Conservation (phyloP, 2,113 vertebrate species). For the Mus spicilegus region DNA sequence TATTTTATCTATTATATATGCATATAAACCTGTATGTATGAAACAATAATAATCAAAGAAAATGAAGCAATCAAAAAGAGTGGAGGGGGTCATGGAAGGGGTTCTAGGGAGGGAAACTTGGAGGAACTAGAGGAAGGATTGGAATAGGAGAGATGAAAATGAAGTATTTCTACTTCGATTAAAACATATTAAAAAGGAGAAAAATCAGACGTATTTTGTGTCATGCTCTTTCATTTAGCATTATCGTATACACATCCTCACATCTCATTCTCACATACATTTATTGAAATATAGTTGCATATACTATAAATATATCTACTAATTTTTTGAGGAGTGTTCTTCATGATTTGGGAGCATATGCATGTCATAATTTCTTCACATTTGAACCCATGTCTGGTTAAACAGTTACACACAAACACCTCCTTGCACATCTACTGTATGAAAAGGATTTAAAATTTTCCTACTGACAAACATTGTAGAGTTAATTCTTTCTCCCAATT, state of each 20-base stretch:
- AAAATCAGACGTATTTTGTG: not conserved
- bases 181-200: not conserved
- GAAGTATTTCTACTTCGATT: not conserved
- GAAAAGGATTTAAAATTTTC: not conserved
- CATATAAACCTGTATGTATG: not conserved
- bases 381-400: constrained; percentile 5
- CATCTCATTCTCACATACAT: constrained; percentile 1
- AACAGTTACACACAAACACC: constrained; percentile 14
- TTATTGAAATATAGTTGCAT: not conserved
- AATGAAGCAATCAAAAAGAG: not conserved
- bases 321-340: constrained; percentile 30
- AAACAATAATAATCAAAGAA: not conserved
- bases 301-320: constrained; percentile 3
- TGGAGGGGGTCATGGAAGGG: not conserved
- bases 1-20: not conserved
- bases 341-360: not conserved
- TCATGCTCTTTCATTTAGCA: not conserved
- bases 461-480: not conserved
- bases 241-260: constrained; percentile 4
- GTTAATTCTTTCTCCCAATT: not conserved
- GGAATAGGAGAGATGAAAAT: not conserved
- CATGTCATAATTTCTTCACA: constrained; percentile 1
- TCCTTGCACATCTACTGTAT: not conserved
- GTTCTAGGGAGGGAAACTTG: not conserved
- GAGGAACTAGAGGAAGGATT: not conserved